Conservation (phyloP, 2,797 vertebrate genomes). For the Limosa lapponica region DNA sequence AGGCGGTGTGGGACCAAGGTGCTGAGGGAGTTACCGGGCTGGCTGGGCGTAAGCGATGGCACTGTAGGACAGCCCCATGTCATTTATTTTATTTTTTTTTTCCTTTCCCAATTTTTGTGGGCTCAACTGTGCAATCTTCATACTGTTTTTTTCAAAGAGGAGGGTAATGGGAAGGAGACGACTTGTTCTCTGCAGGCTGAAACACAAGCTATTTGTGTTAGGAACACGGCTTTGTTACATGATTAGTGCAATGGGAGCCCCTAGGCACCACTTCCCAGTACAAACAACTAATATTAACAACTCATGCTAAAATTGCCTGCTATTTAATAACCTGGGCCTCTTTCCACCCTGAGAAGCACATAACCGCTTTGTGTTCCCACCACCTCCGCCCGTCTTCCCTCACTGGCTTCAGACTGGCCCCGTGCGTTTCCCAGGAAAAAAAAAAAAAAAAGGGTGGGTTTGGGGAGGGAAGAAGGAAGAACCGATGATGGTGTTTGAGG, state of each 20-base stretch:
- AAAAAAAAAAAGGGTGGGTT: not conserved
- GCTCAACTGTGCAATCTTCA: constrained; percentile 17
- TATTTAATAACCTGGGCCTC: constrained; percentile 52
- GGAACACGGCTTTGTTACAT: constrained; percentile 43
- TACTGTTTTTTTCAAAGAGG: not conserved
- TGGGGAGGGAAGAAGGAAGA: not conserved
- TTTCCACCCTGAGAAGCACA: not conserved
- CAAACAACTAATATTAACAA: constrained; percentile 63
- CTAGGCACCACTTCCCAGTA: constrained; percentile 56
- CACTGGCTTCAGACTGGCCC: not conserved
- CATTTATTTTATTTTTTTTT: not conserved
- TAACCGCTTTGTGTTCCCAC: not conserved
- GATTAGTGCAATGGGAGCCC: constrained; percentile 59
- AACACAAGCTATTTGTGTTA: constrained; percentile 48
- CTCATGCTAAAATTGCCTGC: constrained; percentile 41
- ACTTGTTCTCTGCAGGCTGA: constrained; percentile 49
- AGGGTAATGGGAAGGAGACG: constrained; percentile 5
- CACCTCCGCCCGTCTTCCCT: not conserved
- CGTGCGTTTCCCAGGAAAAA: not conserved
- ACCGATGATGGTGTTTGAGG: not conserved
- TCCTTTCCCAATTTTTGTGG: not conserved
- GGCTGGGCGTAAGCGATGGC: not conserved
- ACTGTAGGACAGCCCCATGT: not conserved
- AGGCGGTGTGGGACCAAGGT: not conserved
- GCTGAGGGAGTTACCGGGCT: not conserved